Conservation (phyloP, 1,140 invertebrate genomes). For the Pentalonia nigronervosa region DNA sequence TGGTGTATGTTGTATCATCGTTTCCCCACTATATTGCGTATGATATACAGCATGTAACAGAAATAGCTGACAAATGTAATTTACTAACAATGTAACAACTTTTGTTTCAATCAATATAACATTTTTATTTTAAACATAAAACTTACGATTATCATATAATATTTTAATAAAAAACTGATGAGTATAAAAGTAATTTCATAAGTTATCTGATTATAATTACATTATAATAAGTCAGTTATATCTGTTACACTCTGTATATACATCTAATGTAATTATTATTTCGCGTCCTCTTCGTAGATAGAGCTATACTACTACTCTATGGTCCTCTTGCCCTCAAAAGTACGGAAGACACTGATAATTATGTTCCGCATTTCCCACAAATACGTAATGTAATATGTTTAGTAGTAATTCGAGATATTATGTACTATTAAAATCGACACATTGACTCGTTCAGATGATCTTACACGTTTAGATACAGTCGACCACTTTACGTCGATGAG, state of each 20-base stretch:
- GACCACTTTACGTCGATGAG: not conserved
- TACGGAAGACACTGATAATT: not conserved
- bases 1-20: not conserved
- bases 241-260: no score
- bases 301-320: no score
- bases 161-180: not conserved
- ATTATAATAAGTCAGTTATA: no score
- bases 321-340: no score
- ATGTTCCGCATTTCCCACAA: not conserved
- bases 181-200: not conserved
- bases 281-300: not conserved
- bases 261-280: not conserved
- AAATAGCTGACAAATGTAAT: not conserved
- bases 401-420: not conserved
- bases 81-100: not conserved
- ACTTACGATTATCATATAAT: not conserved
- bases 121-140: not conserved
- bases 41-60: not conserved
- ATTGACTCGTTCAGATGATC: not conserved
- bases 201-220: not conserved
- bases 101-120: not conserved
- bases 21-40: not conserved
- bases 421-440: not conserved
- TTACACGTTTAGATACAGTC: not conserved
- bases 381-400: not conserved